Base-by-base conservation (phyloP, 2,888 invertebrate species). In the Lapara coniferarum region DNA sequence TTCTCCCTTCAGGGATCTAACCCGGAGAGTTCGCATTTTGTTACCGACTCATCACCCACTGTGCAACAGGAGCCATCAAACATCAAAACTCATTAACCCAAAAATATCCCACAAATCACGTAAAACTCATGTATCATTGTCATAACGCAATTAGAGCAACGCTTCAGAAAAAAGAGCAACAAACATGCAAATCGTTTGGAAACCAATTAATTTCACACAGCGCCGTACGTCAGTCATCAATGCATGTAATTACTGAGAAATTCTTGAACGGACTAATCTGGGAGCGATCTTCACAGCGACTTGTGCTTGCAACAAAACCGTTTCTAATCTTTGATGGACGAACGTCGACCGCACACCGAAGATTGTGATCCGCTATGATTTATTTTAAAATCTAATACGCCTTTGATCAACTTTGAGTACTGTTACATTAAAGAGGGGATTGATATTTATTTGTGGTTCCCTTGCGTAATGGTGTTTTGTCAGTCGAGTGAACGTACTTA, bases 401-500 rank as follows among this genome's bases (percentile, higher is more conserved):
- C 55, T 82, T 81, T 79, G 82, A 83, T 82, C 82, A 79, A 80
- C 81, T 82, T 83, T 79, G 79, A 81, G 83, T 81, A 81, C 78
- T 76, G 76, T 82, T 85, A 82, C 77, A 83, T 83, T 81, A 76
- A 77, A 82, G 76, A 74, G 75, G 74, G 73, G 70, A 74, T 73
- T 76, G 79, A 79, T 81, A 78, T 79, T 82, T 78, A 80, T 79
- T 81, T 77, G 72, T 77, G 75, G 74, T 76, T 75, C 74, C 76
- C 68, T 79, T 80, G 76, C 77, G 78, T 77, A 82, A 84, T 70
- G 70, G 13, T 76, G 59, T 79, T 78, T 63, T 44, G 12, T n/a
- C 13, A 63, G 13, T 4, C 46, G 46, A 63, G 49, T 19, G 10
- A 19, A 12, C 6, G 49, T 63, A 49, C 49, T 49, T n/a, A 46